Evolutionary conservation across 1,140 invertebrate genomes (phyloP), one percentile per base, ranked within the genome.

Genomic region (Papilio glaucus): DNA sequence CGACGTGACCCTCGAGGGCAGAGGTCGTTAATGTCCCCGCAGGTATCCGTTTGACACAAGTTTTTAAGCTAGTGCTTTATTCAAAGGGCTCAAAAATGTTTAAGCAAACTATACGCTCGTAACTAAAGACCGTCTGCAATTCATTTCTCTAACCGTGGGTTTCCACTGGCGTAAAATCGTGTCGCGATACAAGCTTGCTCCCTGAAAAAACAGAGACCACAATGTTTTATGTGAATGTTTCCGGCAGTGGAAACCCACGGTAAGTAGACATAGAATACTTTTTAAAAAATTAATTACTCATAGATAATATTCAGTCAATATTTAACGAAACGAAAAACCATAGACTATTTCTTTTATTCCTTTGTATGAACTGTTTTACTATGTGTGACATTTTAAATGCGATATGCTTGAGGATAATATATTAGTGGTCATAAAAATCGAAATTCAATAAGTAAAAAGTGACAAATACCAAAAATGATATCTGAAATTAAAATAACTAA

Each of bases 391-490:
- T 24, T 24, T 57, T 57, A 57, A 57, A 57, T 57, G 49, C 49
- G 13, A 24, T 53, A 21, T 21, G 3, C 24, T 21, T 57, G 21
- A 53, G 18, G 8, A 24, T 24, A 26, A 24, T 24, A 53, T n/a
- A 57, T 57, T 57, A 24, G 1, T 57, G 10, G 9, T 57, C 18
- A 18, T 49, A 49, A 49, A 49, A 49, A 18, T n/a, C 42, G 15
- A 15, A 42, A 5, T 3, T 49, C n/a, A n/a, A n/a, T 49, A 49
- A n/a, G 45, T 49, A 49, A 18, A 42, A 5, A 49, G n/a, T n/a
- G n/a, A n/a, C 45, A 49, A 21, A 49, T 49, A 49, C 18, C 42
- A 49, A 49, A 49, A 49, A 6, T n/a, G 41, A 42, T 42, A 42
- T 49, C 8, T 49, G 41, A 15, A 24, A 24, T 13, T 41, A 13